Evolutionary conservation across 2,113 vertebrate genomes (phyloP), one percentile per base, ranked within the genome.

Genomic region (Orientallactaga bullata): DNA sequence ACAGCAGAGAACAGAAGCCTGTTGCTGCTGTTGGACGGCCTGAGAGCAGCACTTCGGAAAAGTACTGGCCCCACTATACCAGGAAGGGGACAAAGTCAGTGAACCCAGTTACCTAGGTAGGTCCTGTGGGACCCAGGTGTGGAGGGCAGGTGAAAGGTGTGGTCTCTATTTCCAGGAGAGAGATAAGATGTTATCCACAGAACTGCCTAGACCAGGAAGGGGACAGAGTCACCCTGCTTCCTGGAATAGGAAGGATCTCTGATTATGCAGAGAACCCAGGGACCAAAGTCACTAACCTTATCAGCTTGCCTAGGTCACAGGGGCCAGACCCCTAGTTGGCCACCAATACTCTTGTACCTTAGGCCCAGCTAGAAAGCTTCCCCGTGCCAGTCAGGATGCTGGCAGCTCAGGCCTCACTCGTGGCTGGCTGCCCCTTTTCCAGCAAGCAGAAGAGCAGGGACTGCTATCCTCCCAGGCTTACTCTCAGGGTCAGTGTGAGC

Each of bases 21-120:
- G 55, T 55, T 5, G 65, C 80, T 35, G 30, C 17, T 1, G 21
- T 51, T 24, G n/a, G 80, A 6, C 81, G n/a, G 82, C 47, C 7
- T 0, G 3, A 24, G 12, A 42, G 77, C 7, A 28, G 24, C 28
- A 5, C n/a, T 63, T 23, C 68, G 94, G 90, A 96, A 96, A 96
- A 97, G 63, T 79, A 96, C 92, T 69, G 58, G 78, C 7, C 58
- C 10, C 7, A 0, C 3, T 2, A 23, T 37, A 10, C 5, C 28
- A 0, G 74, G 58, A n/a, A 7, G 82, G 90, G 77, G 5, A 37
- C 0, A 24, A 0, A n/a, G 63, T 65, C 5, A 0, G 37, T 37
- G 35, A 60, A 20, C 87, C n/a, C 0, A 0, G 71, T 66, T 15
- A 4, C 39, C 42, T 28, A 69, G 78, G 61, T 24, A 61, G 74